Base-by-base conservation (phyloP, 2,888 invertebrate species). In the Callosobruchus maculatus region DNA sequence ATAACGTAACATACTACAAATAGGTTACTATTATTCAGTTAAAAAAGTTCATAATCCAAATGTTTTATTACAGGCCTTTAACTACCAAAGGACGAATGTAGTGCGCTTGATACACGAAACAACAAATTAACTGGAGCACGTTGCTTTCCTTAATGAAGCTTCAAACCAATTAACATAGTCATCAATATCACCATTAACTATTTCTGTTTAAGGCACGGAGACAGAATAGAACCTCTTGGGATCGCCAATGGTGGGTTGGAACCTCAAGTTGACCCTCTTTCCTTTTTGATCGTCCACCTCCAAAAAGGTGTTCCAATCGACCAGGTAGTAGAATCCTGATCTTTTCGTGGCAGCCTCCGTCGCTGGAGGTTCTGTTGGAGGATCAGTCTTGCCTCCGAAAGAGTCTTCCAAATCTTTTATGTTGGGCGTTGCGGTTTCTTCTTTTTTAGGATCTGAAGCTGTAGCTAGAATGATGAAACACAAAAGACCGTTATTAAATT, bases 251-350 rank as follows among this genome's bases (percentile, higher is more conserved):
- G 93, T 94, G 0, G 95, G 95, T 79, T 93, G 92, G 81, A 95
- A 93, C 81, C 94, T 90, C 80, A 96, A 90, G 81, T 94, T 93
- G 0, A 95, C 93, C 87, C 93, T 92, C 66, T 90, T 90, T 20
- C 87, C 88, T 67, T 91, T 93, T 22, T 93, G 93, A 79, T 91
- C 91, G 18, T 95, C 95, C 2, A 95, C 95, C 86, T 95, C 95
- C 21, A 95, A 88, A 83, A 96, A 96, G 73, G 93, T 91, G 83
- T 96, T 95, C 95, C 95, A 95, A 83, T 96, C 96, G 7, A 95
- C 89, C 83, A 95, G 90, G 88, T 95, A 95, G 84, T 95, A 96
- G 79, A 95, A 92, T 0, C 95, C 96, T 75, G 93, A 95, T 81
- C 91, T 90, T 67, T 91, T 92, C 4, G 94, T 92, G 68, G 88